Evolutionary conservation across 2,797 vertebrate species (phyloP).

Genomic region (Acanthis flammea): DNA sequence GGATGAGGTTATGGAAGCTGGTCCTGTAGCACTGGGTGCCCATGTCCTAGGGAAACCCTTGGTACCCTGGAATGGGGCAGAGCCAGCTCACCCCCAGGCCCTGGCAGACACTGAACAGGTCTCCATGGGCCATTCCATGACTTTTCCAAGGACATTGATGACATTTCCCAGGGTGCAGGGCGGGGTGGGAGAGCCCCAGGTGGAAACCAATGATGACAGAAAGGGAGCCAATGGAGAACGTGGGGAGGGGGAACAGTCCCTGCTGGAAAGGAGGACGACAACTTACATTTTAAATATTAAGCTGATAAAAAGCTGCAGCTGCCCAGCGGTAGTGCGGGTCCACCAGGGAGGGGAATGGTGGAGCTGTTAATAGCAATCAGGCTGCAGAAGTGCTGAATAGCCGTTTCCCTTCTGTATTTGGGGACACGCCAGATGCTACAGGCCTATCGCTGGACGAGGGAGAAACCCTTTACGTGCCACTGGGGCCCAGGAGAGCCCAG

Average conservation of each 20-base stretch:
- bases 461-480: not conserved
- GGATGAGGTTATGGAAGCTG: not conserved
- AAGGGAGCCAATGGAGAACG: not conserved
- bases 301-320: slow-evolving; percentile 20
- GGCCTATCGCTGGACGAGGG: not conserved
- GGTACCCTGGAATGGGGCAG: not conserved
- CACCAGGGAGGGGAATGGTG: not conserved
- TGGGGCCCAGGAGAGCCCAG: not conserved
- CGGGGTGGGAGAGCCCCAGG: not conserved
- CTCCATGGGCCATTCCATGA: not conserved
- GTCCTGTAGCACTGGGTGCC: not conserved
- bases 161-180: not conserved
- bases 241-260: fast-evolving
- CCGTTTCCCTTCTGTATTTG: slow-evolving; percentile 61
- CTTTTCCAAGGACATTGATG: not conserved
- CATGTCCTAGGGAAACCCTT: not conserved
- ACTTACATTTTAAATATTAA: not conserved
- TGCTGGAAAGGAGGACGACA: not conserved
- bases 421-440: slow-evolving; percentile 59
- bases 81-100: not conserved
- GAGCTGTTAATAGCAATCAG: slow-evolving; percentile 54
- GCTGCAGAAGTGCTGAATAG: slow-evolving; percentile 66
- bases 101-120: fast-evolving
- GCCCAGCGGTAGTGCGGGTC: not conserved
- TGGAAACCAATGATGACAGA: not conserved